phyloP scores from a whole-genome alignment of 2,113 vertebrate genomes.

The Catharus bicknelli region DNA sequence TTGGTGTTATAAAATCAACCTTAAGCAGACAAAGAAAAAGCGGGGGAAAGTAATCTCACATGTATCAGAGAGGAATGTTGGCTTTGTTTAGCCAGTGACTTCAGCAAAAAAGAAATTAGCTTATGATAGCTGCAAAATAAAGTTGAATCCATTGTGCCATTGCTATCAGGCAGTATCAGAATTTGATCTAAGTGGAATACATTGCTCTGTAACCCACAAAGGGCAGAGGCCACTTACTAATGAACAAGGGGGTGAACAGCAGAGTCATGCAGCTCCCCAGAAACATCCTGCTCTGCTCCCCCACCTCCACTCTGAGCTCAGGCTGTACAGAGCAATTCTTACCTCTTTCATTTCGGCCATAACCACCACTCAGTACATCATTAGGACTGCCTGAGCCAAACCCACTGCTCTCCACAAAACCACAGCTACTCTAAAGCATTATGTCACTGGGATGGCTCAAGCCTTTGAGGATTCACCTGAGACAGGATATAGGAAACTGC shows the following conservation, averaged over 20 bases:
- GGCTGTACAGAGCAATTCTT: background rate
- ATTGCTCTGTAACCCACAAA: background rate
- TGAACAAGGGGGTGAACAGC: background rate
- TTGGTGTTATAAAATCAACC: background rate
- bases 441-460: background rate
- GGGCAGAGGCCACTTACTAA: background rate
- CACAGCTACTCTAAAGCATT: slow-evolving; percentile 9
- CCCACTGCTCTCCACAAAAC: background rate
- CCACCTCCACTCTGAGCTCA: background rate
- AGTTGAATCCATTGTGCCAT: background rate
- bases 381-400: slow-evolving; percentile 14
- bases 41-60: background rate
- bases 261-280: background rate
- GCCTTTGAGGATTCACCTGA: background rate
- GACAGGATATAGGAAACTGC: background rate
- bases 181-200: background rate
- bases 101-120: slow-evolving; percentile 22
- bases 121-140: slow-evolving; percentile 10
- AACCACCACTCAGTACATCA: background rate
- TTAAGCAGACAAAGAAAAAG: background rate
- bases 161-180: background rate
- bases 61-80: background rate
- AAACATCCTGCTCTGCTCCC: background rate
- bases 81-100: slow-evolving; percentile 38
- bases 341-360: background rate